phyloP scores from a whole-genome alignment of 2,797 vertebrate genomes.

The Orestias chungarensis region DNA sequence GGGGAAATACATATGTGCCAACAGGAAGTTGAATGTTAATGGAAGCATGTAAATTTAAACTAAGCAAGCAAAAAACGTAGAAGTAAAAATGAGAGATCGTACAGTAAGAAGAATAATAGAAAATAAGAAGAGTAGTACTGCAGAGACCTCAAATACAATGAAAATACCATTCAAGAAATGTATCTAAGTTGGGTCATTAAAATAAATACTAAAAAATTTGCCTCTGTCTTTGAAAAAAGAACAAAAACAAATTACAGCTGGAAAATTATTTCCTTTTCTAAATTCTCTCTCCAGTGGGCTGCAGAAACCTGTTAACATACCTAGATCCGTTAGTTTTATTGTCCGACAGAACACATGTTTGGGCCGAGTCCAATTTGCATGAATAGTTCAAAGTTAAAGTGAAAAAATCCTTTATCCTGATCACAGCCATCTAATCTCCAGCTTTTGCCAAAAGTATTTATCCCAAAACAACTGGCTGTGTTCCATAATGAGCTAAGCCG shows the following conservation, averaged over 20 bases:
- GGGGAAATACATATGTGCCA: neutral
- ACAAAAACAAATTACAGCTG: too few species aligned
- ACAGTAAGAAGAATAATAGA: neutral
- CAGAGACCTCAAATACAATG: neutral
- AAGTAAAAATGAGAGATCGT: neutral
- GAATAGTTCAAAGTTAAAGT: too few species aligned
- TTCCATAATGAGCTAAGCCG: neutral
- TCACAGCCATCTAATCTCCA: neutral
- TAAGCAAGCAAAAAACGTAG: neutral
- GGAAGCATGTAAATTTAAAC: neutral
- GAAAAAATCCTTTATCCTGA: neutral
- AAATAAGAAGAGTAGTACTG: neutral
- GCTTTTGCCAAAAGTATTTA: neutral
- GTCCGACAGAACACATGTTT: too few species aligned
- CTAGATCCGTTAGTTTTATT: too few species aligned
- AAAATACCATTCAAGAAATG: neutral
- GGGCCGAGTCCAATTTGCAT: too few species aligned
- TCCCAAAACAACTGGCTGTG: neutral
- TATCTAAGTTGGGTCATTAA: neutral
- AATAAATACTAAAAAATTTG: neutral
- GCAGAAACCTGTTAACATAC: too few species aligned
- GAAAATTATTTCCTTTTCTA: too few species aligned
- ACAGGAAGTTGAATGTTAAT: neutral
- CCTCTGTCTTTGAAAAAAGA: too few species aligned
- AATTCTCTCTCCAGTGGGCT: too few species aligned